Evolutionary conservation across 2,888 invertebrate genomes (phyloP).

Genomic region (Deilephila elpenor): DNA sequence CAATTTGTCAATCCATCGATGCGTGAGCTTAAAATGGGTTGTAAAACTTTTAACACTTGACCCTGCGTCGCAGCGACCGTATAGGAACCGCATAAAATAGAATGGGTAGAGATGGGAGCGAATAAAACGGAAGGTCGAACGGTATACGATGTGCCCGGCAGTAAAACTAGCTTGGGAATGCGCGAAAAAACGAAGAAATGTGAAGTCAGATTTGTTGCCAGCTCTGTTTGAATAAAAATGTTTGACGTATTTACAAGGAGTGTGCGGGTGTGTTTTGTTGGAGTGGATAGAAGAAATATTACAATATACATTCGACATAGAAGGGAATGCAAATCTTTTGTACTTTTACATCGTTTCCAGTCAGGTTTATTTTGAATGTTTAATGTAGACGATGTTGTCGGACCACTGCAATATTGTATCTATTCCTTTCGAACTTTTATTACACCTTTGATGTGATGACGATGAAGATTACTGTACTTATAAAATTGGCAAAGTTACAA

Average conservation of each 20-base stretch:
- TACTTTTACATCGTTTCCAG: no score
- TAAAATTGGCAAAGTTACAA: no score
- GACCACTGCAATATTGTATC: no score
- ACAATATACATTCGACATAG: no score
- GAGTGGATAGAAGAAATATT: no score
- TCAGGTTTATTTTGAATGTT: no score
- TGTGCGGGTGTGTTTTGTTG: background rate
- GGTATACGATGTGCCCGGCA: slow-evolving; percentile 46
- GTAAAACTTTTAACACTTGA: slow-evolving; percentile 71
- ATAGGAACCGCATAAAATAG: slow-evolving; percentile 64
- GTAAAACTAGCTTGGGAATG: slow-evolving; percentile 51
- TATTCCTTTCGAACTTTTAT: no score
- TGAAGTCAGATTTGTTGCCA: slow-evolving; percentile 38
- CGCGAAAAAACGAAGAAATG: slow-evolving; percentile 39
- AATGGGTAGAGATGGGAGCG: slow-evolving; percentile 60
- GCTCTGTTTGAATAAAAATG: slow-evolving; percentile 45
- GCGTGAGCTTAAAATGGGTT: slow-evolving; percentile 63
- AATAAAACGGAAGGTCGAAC: slow-evolving; percentile 62
- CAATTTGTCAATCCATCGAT: slow-evolving; percentile 67
- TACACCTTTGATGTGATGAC: no score
- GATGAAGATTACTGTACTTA: no score
- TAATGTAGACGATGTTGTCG: no score
- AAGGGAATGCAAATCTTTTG: no score
- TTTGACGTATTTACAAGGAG: background rate
- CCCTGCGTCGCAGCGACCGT: slow-evolving; percentile 52